These are phyloP conservation scores for Macroramphosus scolopax DNA, from an alignment of 2,797 vertebrate genomes.

Conservation along the genomic window DNA sequence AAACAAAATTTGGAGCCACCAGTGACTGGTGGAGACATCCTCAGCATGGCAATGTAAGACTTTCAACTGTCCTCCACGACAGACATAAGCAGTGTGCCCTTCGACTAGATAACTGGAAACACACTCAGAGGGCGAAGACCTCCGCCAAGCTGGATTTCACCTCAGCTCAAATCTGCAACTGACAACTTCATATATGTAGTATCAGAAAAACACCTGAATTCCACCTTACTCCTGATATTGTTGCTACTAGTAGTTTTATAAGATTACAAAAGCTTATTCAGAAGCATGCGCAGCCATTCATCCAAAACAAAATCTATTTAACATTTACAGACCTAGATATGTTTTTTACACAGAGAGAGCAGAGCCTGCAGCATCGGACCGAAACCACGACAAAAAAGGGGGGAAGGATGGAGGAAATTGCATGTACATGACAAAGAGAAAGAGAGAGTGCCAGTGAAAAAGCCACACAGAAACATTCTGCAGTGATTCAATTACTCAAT, in stretches of 20 bases:
- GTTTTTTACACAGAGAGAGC: no score
- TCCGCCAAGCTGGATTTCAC: no score
- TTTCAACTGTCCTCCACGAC: conserved; percentile 13
- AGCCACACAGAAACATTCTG: conserved; percentile 68
- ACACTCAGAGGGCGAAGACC: not conserved
- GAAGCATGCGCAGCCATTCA: no score
- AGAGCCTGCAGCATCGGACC: no score
- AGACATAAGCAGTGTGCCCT: not conserved
- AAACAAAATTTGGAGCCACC: conserved; percentile 40
- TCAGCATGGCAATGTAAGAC: conserved; percentile 15
- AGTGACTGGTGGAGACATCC: conserved; percentile 10
- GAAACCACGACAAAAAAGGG: not conserved
- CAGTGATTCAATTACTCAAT: conserved; percentile 67
- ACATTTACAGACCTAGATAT: no score
- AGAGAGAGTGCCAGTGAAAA: conserved; percentile 30
- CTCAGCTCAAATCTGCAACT: no score
- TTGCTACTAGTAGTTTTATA: no score
- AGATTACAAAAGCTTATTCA: no score
- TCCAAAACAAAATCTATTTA: no score
- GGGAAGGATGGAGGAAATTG: conserved; percentile 17
- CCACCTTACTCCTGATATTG: no score
- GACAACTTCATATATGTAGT: no score
- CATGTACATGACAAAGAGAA: conserved; percentile 40
- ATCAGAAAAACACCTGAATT: no score
- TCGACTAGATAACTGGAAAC: not conserved